Conservation (phyloP, 2,113 vertebrate genomes). For the Taurulus bubalis region DNA sequence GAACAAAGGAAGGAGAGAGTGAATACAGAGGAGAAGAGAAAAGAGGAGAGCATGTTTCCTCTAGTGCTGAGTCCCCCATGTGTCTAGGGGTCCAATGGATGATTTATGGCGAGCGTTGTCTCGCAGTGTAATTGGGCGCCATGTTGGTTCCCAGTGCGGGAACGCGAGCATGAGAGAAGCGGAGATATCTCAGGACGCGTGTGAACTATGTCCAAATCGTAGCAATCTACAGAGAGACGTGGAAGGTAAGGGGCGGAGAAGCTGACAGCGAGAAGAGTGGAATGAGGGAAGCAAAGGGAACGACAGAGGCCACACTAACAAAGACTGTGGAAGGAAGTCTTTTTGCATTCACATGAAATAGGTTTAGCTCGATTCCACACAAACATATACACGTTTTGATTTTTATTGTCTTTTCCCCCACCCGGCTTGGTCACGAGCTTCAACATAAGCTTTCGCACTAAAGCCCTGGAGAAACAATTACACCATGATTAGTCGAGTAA, state of each 20-base stretch:
- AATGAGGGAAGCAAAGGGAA: background rate
- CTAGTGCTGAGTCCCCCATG: conserved; percentile 60
- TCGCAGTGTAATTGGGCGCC: conserved; percentile 78
- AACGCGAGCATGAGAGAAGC: conserved; percentile 51
- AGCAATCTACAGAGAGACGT: conserved; percentile 27
- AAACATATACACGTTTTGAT: background rate
- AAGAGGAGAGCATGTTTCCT: conserved; percentile 48
- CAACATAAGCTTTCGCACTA: background rate
- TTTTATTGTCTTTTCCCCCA: background rate
- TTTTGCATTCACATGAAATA: background rate
- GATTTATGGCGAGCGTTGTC: conserved; percentile 80
- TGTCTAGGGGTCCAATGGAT: conserved; percentile 77
- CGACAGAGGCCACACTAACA: conserved; percentile 11
- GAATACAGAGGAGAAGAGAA: conserved; percentile 27
- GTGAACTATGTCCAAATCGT: conserved; percentile 42
- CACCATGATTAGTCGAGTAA: background rate
- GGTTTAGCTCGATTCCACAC: background rate
- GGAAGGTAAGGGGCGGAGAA: conserved; percentile 12
- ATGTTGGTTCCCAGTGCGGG: conserved; percentile 67
- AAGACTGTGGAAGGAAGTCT: background rate
- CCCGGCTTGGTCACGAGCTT: background rate
- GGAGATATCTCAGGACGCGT: conserved; percentile 44
- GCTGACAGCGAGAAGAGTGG: background rate
- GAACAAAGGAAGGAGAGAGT: conserved; percentile 51
- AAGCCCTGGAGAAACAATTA: background rate